These are phyloP conservation scores for Paramuricea clavata DNA, from an alignment of 92 coral and sea anemone species.

Conservation along the genomic window DNA sequence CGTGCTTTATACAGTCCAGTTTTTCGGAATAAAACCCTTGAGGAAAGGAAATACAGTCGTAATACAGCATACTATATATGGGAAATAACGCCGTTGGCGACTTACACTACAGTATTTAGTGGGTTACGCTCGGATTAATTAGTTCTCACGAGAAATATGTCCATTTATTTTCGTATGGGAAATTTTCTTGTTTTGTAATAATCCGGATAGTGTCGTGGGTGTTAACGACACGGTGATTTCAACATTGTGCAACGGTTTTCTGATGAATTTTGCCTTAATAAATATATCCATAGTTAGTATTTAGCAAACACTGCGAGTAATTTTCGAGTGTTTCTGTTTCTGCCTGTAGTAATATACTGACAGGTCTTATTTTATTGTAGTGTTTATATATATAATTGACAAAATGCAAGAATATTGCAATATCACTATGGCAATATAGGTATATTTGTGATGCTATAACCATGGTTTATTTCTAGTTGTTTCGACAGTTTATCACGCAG, in stretches of 20 bases:
- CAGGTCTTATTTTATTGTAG: too few species aligned
- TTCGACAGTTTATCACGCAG: too few species aligned
- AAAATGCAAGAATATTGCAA: not conserved
- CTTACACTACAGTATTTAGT: not conserved
- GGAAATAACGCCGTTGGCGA: not conserved
- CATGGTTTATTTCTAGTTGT: not conserved
- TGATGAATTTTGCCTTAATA: too few species aligned
- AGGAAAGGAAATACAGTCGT: not conserved
- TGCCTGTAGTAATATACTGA: too few species aligned
- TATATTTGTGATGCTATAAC: not conserved
- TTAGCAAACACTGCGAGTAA: too few species aligned
- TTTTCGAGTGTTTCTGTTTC: too few species aligned
- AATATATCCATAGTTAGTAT: too few species aligned
- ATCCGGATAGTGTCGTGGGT: not conserved
- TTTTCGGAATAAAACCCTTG: not conserved
- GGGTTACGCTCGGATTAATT: not conserved
- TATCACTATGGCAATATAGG: too few species aligned
- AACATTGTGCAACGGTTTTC: too few species aligned
- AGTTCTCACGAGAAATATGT: not conserved
- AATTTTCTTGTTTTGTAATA: not conserved
- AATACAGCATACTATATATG: conserved; percentile 3
- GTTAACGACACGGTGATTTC: too few species aligned
- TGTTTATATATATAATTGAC: not conserved
- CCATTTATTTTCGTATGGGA: conserved; percentile 7
- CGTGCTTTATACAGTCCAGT: not conserved